Conservation (phyloP, 35 echinoderm and acorn worm species). For the Ophioderma brevispina region DNA sequence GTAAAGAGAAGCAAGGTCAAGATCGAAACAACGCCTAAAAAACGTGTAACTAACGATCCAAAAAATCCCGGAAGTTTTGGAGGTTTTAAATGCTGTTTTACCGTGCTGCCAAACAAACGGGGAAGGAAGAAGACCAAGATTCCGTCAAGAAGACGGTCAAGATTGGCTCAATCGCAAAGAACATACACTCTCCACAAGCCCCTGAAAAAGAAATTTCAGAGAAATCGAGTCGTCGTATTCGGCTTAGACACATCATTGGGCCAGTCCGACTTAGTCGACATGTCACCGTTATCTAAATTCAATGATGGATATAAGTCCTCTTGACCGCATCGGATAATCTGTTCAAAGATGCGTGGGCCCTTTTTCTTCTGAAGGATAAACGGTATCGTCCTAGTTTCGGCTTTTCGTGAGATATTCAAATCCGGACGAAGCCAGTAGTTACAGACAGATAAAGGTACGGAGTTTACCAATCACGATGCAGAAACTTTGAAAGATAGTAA, state of each 20-base stretch:
- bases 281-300: constrained; percentile 2
- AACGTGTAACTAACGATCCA: constrained; percentile 53
- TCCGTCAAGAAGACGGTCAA: neutral
- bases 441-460: constrained; percentile 61
- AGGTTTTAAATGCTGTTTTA: constrained; percentile 54
- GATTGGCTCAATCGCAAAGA: constrained; percentile 17
- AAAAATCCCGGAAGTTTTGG: constrained; percentile 55
- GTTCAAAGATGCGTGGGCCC: constrained; percentile 73
- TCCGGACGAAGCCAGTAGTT: constrained; percentile 47
- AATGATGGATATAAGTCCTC: constrained; percentile 53
- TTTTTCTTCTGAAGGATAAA: constrained; percentile 53
- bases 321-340: constrained; percentile 64
- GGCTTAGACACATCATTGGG: constrained; percentile 68
- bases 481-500: constrained; percentile 29
- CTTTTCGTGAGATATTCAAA: constrained; percentile 50
- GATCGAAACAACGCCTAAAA: constrained; percentile 11
- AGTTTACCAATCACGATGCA: constrained; percentile 47
- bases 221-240: constrained; percentile 56
- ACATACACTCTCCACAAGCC: constrained; percentile 62
- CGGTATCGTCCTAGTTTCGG: neutral
- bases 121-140: no score
- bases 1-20: neutral
- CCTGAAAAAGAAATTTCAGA: constrained; percentile 18
- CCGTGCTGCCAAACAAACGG: constrained; percentile 1
- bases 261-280: constrained; percentile 62